Base-by-base conservation (phyloP, 92 coral and sea anemone genomes). In the Bergia puertoricense region DNA sequence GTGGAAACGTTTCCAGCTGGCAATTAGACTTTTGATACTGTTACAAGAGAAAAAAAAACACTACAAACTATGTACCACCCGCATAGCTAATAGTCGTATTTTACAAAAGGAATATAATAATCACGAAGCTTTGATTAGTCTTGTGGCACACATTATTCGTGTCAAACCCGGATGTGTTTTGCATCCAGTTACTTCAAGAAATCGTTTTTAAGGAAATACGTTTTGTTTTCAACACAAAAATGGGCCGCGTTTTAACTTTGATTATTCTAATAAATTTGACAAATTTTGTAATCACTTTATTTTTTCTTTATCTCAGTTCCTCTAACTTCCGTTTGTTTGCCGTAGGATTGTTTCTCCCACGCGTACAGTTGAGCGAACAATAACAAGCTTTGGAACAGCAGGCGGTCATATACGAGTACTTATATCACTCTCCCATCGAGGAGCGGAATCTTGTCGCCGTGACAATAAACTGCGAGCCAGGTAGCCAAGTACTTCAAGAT, bases 1-100 rank as follows among this genome's bases (percentile, higher is more conserved):
- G 82, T 79, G 82, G 82, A 79, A 79, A 79, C 57, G n/a, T 79
- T 16, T 23, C 66, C 82, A 79, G 82, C 59, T 79, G 82, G 66
- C 9, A 50, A 79, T 46, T 6, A 45, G 67, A 20, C 1, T 30
- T 30, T n/a, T 54, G 65, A 79, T 45, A 37, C 50, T 79, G 38
- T 46, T 79, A 79, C 82, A 48, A 79, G 41, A 50, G 62, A 46
- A 54, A 50, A 46, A 23, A 79, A 46, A 48, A 22, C 65, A 79
- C 23, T 46, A n/a, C 50, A n/a, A 23, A 51, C 38, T 79, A 42
- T n/a, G 23, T 48, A 51, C 77, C 65, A 79, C 44, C 82, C 82
- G 62, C 82, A 54, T 7, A 4, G 10, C 65, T 54, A 79, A 45
- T 79, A 50, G 50, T 20, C 67, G 18, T 2, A 36, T 79, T n/a